Percentiles rank a stretch among this genome's conserved stretches.
Conservation (phyloP, 2,113 vertebrate species). For the Mirounga angustirostris region DNA sequence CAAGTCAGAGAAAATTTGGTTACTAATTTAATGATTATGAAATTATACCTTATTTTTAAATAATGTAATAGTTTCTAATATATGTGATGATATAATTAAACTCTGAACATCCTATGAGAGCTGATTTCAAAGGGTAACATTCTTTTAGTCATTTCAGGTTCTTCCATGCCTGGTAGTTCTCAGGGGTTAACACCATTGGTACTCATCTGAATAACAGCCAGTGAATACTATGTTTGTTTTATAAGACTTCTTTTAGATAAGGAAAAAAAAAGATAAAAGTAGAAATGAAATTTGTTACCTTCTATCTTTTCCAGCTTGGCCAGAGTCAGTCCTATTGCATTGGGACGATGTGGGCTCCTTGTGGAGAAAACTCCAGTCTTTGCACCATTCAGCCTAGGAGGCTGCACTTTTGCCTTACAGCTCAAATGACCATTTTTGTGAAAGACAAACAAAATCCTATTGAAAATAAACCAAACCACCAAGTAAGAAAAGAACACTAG, state of each 20-base stretch:
- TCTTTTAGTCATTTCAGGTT: neutral
- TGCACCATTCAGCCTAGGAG: constrained; percentile 92
- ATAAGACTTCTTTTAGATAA: neutral
- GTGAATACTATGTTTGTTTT: neutral
- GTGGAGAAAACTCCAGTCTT: constrained; percentile 93
- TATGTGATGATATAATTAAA: neutral
- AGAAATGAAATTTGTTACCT: constrained; percentile 85
- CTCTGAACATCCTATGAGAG: neutral
- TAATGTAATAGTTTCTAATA: neutral
- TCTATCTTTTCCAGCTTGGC: constrained; percentile 90
- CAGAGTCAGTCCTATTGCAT: constrained; percentile 92
- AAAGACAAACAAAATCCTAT: constrained; percentile 95
- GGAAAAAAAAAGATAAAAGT: neutral
- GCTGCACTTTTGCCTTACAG: constrained; percentile 94
- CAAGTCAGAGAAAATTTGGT: constrained; percentile 32
- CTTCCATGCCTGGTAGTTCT: neutral
- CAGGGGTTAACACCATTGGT: neutral
- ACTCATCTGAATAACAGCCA: neutral
- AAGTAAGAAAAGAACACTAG: neutral
- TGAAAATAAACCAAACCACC: constrained; percentile 68
- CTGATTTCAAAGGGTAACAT: neutral
- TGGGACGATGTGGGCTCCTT: constrained; percentile 94
- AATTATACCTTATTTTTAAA: constrained; percentile 31
- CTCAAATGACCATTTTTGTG: constrained; percentile 94
- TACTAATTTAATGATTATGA: constrained; percentile 47